Conservation (phyloP, 2,113 vertebrate genomes). For the Corythaixoides concolor region DNA sequence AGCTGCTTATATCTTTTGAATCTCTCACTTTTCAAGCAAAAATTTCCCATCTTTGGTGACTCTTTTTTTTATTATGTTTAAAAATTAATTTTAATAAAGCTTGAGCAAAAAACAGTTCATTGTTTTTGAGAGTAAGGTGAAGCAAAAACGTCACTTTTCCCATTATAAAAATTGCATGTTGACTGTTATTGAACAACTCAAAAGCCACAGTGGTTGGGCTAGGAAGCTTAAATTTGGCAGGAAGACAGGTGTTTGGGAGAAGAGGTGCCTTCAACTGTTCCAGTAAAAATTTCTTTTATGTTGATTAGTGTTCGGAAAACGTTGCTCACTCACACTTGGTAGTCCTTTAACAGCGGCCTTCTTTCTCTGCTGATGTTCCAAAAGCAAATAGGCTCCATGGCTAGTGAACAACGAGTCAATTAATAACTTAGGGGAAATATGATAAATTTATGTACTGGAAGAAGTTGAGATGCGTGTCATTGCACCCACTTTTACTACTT, state of each 20-base stretch:
- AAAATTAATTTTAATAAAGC: constrained; percentile 21
- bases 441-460: constrained; percentile 15
- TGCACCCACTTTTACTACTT: not conserved
- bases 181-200: not conserved
- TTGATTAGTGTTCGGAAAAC: not conserved
- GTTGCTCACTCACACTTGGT: not conserved
- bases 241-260: not conserved
- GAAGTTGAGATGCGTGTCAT: not conserved
- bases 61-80: not conserved
- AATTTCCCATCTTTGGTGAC: not conserved
- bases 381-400: not conserved
- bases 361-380: not conserved
- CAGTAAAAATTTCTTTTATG: not conserved
- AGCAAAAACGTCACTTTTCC: not conserved
- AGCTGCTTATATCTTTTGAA: not conserved
- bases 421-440: not conserved
- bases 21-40: constrained; percentile 1
- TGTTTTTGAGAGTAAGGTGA: constrained; percentile 7
- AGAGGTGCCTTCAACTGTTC: not conserved
- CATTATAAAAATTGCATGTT: constrained; percentile 2
- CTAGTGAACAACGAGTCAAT: not conserved
- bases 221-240: constrained; percentile 9
- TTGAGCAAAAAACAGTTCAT: not conserved
- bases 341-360: not conserved
- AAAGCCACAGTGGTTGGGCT: not conserved